A percentile compares a stretch with the other conserved stretches of the same genome.
Evolutionary conservation across 2,888 invertebrate species (phyloP).

Genomic region (Epistrophe grossulariae): DNA sequence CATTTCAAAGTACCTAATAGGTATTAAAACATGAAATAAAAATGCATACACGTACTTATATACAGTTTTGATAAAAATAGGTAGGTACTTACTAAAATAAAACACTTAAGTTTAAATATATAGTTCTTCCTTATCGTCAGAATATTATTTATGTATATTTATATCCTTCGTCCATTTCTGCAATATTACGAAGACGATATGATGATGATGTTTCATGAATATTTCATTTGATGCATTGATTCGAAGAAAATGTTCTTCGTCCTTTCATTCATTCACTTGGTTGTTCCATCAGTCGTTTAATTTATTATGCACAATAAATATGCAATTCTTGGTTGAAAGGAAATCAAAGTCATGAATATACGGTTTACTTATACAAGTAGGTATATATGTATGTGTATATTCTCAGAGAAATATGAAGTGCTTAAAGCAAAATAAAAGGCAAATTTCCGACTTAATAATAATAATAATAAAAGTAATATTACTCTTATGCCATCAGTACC

Average conservation of each 20-base stretch:
- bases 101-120: not conserved
- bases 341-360: slow-evolving; percentile 63
- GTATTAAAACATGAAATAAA: no score
- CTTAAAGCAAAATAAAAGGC: slow-evolving; percentile 40
- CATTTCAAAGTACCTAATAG: no score
- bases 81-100: no score
- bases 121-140: not conserved
- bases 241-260: slow-evolving; percentile 30
- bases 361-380: not conserved
- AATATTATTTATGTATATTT: not conserved
- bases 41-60: no score
- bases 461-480: not conserved
- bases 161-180: slow-evolving; percentile 37
- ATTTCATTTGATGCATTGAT: slow-evolving; percentile 67
- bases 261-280: not conserved
- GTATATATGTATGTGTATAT: not conserved
- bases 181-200: slow-evolving; percentile 12
- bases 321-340: slow-evolving; percentile 64
- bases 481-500: not conserved
- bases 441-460: slow-evolving; percentile 47
- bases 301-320: slow-evolving; percentile 69
- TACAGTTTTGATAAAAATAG: no score
- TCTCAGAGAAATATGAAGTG: not conserved
- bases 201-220: slow-evolving; percentile 63
- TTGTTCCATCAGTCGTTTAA: slow-evolving; percentile 10